Base-by-base conservation (phyloP, 2,888 invertebrate species). In the Nowickia ferox region DNA sequence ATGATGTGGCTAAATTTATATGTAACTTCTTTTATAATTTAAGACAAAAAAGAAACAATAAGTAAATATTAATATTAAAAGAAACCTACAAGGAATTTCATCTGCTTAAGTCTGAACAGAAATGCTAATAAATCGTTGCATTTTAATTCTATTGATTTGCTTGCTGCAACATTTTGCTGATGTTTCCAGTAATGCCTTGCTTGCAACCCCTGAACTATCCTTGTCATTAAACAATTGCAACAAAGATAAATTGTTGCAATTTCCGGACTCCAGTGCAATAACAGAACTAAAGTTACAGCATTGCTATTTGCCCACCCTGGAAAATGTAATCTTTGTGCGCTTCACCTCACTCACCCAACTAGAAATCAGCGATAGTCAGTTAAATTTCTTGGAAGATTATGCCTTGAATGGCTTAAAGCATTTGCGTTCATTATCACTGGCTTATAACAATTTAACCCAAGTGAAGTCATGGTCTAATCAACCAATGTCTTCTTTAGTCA, bases 391-490 rank as follows among this genome's bases (percentile, higher is more conserved):
- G 9, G 89, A 90, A 68, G 92, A 92, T 72, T 91, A 89, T 59
- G 90, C 93, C 0, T 87, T 93, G 5, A 89, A 91, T 79, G 92
- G 92, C 0, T 79, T 93, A 53, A 81, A 88, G 2, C 88, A 87
- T 3, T 79, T 93, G 9, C 90, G 90, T 76, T 79, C 87, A 0
- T 87, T 93, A 3, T 90, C 90, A 48, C 78, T 93, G 48, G 88
- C 90, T 9, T 88, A 91, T 74, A 93, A 93, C 71, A 91, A 91
- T 65, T 88, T 93, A 2, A 90, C 89, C 8, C 59, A 86, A 19
- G 80, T 93, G 0, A 89, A 89, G 40, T 89, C 91, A 3, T 93
- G 93, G 92, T 89, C 92, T 8, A 87, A 88, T 57, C 88, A 89
- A 13, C 90, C 91, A n/a, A 82, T 93, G 61, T 86, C 83, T 2